These are phyloP conservation scores for Brachyistius frenatus DNA, from an alignment of 2,113 vertebrate species.

Conservation along the genomic window DNA sequence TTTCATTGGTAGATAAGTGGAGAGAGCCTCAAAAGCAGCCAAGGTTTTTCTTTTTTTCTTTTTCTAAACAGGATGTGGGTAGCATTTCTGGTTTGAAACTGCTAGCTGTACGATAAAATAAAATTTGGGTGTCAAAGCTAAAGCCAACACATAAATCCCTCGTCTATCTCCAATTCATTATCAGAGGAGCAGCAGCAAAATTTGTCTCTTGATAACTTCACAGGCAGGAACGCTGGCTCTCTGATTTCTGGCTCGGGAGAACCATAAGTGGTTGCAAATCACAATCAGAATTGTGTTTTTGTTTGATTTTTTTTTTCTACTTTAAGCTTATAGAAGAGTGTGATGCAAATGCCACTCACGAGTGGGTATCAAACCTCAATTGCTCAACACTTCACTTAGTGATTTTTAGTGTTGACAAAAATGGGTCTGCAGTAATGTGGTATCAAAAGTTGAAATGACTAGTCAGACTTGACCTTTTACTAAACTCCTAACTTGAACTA, in stretches of 20 bases:
- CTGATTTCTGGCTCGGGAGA: not conserved
- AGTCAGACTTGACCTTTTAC: not conserved
- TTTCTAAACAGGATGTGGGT: slow-evolving; percentile 16
- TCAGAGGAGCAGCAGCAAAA: slow-evolving; percentile 13
- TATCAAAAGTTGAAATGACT: not conserved
- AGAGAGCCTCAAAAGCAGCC: slow-evolving; percentile 23
- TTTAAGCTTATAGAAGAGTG: not conserved
- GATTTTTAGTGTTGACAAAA: not conserved
- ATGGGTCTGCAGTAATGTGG: not conserved
- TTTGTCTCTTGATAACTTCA: slow-evolving; percentile 34
- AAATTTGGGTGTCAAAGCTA: slow-evolving; percentile 46
- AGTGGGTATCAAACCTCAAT: not conserved
- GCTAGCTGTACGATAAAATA: slow-evolving; percentile 32
- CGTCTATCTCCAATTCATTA: slow-evolving; percentile 22
- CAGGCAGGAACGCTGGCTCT: slow-evolving; percentile 5
- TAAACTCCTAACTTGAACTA: not conserved
- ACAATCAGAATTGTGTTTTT: not conserved
- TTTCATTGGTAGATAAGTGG: slow-evolving; percentile 33
- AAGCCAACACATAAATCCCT: slow-evolving; percentile 37
- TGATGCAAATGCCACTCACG: not conserved
- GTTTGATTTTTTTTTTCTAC: not conserved
- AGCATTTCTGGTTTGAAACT: slow-evolving; percentile 34
- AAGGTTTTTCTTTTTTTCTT: slow-evolving; percentile 1
- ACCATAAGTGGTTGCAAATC: not conserved
- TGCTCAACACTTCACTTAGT: not conserved